Conservation (phyloP, 2,113 vertebrate species). For the Mustela lutreola region DNA sequence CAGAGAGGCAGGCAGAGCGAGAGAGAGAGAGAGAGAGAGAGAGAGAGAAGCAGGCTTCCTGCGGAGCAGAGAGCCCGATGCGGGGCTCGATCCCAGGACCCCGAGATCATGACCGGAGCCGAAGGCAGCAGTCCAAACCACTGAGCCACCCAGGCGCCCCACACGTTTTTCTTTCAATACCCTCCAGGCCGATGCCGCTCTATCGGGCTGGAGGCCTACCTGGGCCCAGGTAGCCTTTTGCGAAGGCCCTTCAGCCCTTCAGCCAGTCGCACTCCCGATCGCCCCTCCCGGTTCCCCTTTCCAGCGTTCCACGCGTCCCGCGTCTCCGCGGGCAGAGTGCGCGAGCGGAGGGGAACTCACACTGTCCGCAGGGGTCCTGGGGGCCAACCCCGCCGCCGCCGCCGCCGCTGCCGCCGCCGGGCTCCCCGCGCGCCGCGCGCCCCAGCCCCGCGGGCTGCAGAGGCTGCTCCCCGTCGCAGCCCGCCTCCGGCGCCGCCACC, state of each 20-base stretch:
- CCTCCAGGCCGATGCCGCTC: background rate
- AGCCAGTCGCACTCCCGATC: accelerated
- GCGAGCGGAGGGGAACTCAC: background rate
- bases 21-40: no score
- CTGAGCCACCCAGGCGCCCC: no score
- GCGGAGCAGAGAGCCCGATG: no score
- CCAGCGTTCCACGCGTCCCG: background rate
- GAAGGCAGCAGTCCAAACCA: no score
- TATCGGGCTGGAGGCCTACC: background rate
- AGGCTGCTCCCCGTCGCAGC: background rate
- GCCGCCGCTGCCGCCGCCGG: background rate
- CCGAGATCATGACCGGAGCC: no score
- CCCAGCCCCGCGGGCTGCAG: background rate
- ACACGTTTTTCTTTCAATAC: background rate
- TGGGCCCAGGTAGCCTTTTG: background rate
- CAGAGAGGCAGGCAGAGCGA: no score
- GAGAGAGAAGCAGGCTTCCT: no score
- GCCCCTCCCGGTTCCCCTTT: no score
- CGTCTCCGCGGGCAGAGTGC: background rate
- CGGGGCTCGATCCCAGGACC: no score
- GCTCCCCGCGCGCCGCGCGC: background rate
- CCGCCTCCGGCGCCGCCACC: background rate
- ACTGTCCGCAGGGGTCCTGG: background rate
- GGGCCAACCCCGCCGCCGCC: background rate
- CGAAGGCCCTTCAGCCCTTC: background rate